Conservation (phyloP, 2,888 invertebrate species). For the Drosophila birchii region DNA sequence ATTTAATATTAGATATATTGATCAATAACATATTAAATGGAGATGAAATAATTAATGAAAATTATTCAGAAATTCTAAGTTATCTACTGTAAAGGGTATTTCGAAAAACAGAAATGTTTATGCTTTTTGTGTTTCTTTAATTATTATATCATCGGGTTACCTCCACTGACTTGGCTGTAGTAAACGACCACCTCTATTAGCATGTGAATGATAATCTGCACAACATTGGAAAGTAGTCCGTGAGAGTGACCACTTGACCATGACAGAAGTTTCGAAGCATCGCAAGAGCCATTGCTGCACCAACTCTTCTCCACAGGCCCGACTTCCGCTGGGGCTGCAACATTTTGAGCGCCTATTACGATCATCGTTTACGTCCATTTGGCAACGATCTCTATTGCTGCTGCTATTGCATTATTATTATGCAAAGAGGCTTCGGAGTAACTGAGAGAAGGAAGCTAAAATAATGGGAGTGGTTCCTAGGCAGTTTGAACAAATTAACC, state of each 20-base stretch:
- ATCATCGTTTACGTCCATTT: constrained; percentile 52
- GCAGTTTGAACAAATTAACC: constrained; percentile 63
- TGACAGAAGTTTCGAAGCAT: constrained; percentile 69
- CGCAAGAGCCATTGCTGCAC: constrained; percentile 26
- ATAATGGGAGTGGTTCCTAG: constrained; percentile 14
- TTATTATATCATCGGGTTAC: too few species aligned
- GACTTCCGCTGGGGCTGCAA: constrained; percentile 48
- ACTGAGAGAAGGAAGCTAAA: constrained; percentile 7
- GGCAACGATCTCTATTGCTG: constrained; percentile 30
- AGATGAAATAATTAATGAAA: too few species aligned
- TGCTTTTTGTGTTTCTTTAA: too few species aligned
- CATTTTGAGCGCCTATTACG: constrained; percentile 55
- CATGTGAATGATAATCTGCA: constrained; percentile 1
- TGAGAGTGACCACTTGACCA: constrained; percentile 72
- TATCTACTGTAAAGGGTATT: too few species aligned
- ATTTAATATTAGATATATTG: too few species aligned
- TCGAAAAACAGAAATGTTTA: too few species aligned
- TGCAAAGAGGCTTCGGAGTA: constrained; percentile 67
- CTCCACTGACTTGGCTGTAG: too few species aligned
- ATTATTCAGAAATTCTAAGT: too few species aligned
- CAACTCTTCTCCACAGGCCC: neutral
- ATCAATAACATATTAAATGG: too few species aligned
- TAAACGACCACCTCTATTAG: neutral
- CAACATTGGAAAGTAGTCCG: constrained; percentile 1
- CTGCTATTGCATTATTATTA: constrained; percentile 69